These are phyloP conservation scores for Tiliqua scincoides DNA, from an alignment of 2,113 vertebrate species.

Conservation along the genomic window DNA sequence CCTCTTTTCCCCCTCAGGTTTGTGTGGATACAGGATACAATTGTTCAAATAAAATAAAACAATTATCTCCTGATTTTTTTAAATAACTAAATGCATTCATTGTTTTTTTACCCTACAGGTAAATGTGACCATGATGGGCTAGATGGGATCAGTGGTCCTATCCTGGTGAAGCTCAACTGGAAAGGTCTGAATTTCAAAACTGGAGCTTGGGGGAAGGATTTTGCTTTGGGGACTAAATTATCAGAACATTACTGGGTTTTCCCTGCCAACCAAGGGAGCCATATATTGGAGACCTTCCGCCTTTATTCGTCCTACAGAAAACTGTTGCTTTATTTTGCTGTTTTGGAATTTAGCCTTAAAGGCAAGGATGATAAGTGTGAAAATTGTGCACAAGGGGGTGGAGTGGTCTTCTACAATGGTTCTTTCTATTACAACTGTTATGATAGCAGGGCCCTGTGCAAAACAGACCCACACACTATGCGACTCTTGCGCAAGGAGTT, in stretches of 20 bases:
- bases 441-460: slow-evolving; percentile 49
- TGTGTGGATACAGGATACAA: not conserved
- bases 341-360: slow-evolving; percentile 20
- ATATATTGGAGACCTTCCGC: not conserved
- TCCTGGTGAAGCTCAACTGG: slow-evolving; percentile 60
- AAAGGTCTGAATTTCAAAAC: slow-evolving; percentile 48
- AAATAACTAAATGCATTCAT: no score
- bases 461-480: slow-evolving; percentile 43
- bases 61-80: not conserved
- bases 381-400: slow-evolving; percentile 47
- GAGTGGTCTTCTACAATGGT: slow-evolving; percentile 55
- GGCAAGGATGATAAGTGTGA: not conserved
- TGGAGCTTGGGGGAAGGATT: slow-evolving; percentile 65
- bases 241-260: slow-evolving; percentile 63
- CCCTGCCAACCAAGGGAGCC: not conserved
- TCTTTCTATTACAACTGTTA: slow-evolving; percentile 67
- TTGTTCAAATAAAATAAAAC: not conserved
- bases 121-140: slow-evolving; percentile 51
- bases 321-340: slow-evolving; percentile 3
- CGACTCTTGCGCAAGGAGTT: not conserved
- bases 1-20: not conserved
- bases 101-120: slow-evolving; percentile 13
- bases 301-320: not conserved
- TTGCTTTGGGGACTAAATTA: slow-evolving; percentile 24
- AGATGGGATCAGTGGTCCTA: slow-evolving; percentile 41